Conservation (phyloP, 2,113 vertebrate genomes). For the Sphyrna mokarran region DNA sequence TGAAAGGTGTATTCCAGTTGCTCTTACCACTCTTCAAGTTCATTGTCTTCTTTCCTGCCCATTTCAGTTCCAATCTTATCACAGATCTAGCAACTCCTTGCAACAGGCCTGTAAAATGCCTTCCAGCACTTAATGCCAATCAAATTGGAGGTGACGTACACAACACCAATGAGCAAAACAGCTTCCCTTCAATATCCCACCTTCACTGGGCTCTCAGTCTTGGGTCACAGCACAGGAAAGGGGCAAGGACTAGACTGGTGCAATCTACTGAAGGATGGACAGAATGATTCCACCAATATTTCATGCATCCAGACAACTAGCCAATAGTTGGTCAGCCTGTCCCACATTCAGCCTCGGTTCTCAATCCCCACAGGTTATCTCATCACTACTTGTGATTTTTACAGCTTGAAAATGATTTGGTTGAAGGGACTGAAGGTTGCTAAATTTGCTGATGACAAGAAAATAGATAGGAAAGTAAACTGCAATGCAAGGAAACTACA, state of each 20-base stretch:
- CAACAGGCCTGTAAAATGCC: background rate
- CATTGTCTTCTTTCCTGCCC: background rate
- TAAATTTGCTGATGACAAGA: too few relatives aligned
- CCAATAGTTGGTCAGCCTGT: background rate
- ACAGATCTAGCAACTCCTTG: background rate
- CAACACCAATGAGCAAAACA: background rate
- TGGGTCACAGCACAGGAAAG: background rate
- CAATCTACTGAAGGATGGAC: background rate
- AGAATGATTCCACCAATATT: background rate
- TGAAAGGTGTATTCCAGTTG: background rate
- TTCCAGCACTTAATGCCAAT: background rate
- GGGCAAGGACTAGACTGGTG: background rate
- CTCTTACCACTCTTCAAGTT: background rate
- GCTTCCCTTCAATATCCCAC: background rate
- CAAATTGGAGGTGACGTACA: background rate
- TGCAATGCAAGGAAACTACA: too few relatives aligned
- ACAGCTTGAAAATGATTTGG: too few relatives aligned
- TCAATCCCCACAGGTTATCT: background rate
- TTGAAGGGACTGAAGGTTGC: too few relatives aligned
- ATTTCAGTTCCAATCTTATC: background rate
- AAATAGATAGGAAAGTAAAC: too few relatives aligned
- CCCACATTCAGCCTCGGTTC: background rate
- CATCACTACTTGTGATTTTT: background rate
- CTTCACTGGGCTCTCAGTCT: background rate
- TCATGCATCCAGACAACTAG: background rate